Evolutionary conservation across 1,140 invertebrate genomes (phyloP).

Genomic region (silkworm (Bombyx mori)): ASM3026992v2 NC_085117.1:20624501-20625000

Average conservation of each 20-base stretch:
- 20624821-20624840: constrained; percentile 23
- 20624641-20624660: background rate
- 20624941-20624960: too few relatives aligned
- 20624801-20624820: constrained; percentile 38
- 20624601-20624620: too few relatives aligned
- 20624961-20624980: too few relatives aligned
- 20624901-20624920: too few relatives aligned
- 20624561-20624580: too few relatives aligned
- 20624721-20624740: constrained; percentile 10
- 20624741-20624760: constrained; percentile 8
- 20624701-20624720: background rate
- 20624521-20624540: too few relatives aligned
- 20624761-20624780: constrained; percentile 16
- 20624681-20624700: background rate
- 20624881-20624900: background rate
- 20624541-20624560: too few relatives aligned
- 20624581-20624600: too few relatives aligned
- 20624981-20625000: too few relatives aligned
- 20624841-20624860: constrained; percentile 7
- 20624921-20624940: too few relatives aligned
- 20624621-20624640: too few relatives aligned
- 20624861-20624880: constrained; percentile 6
- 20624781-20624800: constrained; percentile 29
- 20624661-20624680: background rate
- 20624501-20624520: too few relatives aligned